phyloP scores from a whole-genome alignment of 2,113 vertebrate species.

The Alexandromys fortis region DNA sequence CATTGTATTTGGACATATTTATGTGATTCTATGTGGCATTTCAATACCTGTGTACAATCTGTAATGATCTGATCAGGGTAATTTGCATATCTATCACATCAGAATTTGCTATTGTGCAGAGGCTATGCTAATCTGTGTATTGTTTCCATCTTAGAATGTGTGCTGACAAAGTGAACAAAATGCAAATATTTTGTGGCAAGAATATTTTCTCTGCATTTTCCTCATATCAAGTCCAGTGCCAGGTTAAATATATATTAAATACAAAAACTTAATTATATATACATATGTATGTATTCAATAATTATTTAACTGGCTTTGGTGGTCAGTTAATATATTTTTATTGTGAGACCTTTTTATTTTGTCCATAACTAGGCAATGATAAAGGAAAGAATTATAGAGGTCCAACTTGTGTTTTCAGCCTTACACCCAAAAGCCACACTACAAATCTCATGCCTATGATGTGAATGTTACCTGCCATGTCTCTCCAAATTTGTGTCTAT shows the following conservation, averaged over 20 bases:
- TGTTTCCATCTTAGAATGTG: background rate
- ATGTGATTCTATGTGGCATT: background rate
- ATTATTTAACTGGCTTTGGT: constrained; percentile 25
- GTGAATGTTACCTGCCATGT: background rate
- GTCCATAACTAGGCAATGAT: background rate
- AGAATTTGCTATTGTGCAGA: constrained; percentile 15
- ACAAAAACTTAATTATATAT: background rate
- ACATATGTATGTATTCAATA: background rate
- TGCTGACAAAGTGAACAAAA: background rate
- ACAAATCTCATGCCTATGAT: background rate
- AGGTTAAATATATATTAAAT: background rate
- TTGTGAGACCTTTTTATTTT: background rate
- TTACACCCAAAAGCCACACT: background rate
- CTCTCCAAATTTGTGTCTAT: constrained; percentile 49
- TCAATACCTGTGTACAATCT: background rate
- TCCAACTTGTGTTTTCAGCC: background rate
- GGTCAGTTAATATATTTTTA: constrained; percentile 4
- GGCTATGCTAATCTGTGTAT: background rate
- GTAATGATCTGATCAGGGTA: background rate
- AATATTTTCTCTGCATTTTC: constrained; percentile 18
- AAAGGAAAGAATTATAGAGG: background rate
- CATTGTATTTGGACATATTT: background rate
- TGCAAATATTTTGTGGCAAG: background rate
- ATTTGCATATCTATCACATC: background rate
- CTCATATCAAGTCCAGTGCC: background rate